Base-by-base conservation (phyloP, 2,888 invertebrate genomes). In the Drosophila atroscutellata region DNA sequence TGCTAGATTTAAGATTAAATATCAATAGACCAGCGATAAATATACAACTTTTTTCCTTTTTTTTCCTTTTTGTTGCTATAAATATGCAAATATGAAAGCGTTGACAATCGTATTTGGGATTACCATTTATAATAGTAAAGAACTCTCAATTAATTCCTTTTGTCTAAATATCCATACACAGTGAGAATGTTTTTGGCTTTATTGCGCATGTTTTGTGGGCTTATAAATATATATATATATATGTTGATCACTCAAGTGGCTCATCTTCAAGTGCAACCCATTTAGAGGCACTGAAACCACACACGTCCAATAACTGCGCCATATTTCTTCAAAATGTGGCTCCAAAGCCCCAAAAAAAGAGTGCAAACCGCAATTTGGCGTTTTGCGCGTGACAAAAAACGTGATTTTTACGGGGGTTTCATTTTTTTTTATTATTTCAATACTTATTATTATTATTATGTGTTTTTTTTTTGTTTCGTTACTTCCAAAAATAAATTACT, bases 371-470 rank as follows among this genome's bases (percentile, higher is more conserved):
- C 54, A 65, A 60, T 20, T 79, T 42, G 49, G 28, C 61, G 42
- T 39, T 70, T 79, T 75, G 61, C 80, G 77, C 80, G 80, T 77
- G 77, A 77, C 77, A 76, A 68, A 76, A 77, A 77, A 80, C 80
- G 80, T 77, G 77, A 76, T 76, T 66, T 60, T 45, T 34, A 9
- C 20, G 47, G 32, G 32, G 32, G 11, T 1, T 11, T 11, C 1
- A 32, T 11, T 32, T 47, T 56, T 63, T 37, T 20, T 42, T 34
- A 6, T 37, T n/a, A 26, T 11, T 58, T 32, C 47, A 30, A 49
- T 42, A 18, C 20, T 34, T 36, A 47, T 47, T 39, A 64, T 49
- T 36, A n/a, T 66, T 39, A 11, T 30, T 60, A 26, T 47, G 28
- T n/a, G 39, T 58, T 11, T 60, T 69, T 63, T 45, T 49, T 45